Conservation (phyloP, 2,113 vertebrate species). For the Bettongia penicillata region DNA sequence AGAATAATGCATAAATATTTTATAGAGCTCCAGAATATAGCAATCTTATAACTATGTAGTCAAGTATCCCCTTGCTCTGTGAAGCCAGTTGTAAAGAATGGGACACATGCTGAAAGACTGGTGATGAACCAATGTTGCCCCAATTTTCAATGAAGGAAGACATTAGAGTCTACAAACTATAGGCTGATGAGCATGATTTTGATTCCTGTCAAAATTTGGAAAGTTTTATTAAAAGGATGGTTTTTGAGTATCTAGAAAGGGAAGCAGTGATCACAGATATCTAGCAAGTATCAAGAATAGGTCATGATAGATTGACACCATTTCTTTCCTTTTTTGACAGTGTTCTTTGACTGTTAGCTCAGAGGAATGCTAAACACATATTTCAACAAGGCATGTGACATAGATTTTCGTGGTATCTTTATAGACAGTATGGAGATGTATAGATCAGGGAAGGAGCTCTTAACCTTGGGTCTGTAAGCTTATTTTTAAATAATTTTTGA, state of each 20-base stretch:
- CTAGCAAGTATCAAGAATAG: not conserved
- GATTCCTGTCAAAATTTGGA: not conserved
- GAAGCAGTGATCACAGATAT: not conserved
- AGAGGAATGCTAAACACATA: not conserved
- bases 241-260: not conserved
- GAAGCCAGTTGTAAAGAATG: not conserved
- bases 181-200: not conserved
- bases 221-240: not conserved
- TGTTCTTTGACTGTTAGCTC: not conserved
- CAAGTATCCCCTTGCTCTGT: conserved; percentile 2
- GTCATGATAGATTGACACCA: not conserved
- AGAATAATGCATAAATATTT: conserved; percentile 10
- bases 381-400: not conserved
- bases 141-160: not conserved
- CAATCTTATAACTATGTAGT: conserved; percentile 8
- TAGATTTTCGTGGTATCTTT: not conserved
- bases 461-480: not conserved
- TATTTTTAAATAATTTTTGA: not conserved
- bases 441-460: not conserved
- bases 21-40: not conserved
- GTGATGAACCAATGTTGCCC: no score
- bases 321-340: not conserved
- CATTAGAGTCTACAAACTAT: not conserved
- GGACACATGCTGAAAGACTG: not conserved
- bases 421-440: not conserved